Base-by-base conservation (phyloP, 2,113 vertebrate genomes). In the Cheilinus undulatus region DNA sequence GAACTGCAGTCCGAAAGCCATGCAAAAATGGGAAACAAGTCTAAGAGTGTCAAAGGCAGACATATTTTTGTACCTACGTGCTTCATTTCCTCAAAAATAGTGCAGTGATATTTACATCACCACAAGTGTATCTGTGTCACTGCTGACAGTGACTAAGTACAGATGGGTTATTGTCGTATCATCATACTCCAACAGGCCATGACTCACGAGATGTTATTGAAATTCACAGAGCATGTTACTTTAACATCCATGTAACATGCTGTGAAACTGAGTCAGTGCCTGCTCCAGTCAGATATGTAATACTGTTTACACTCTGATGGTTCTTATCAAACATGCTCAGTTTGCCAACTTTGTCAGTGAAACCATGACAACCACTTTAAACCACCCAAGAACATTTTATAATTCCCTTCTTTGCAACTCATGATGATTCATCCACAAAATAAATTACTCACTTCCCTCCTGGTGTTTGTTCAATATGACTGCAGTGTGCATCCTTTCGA, bases 201-300 rank as follows among this genome's bases (percentile, higher is more conserved):
- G 5, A 14, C 38, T 27, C 19, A 52, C 20, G 58, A 49, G 30
- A 45, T 20, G 36, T n/a, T 45, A 45, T 45, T 45, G 42, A n/a
- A n/a, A 10, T 45, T 45, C 9, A 7, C 19, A 54, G 51, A 42
- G n/a, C 38, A 1, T 38, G 36, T 51, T 49, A 11, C 32, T 62
- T 43, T 45, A 74, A 26, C 49, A 56, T 60, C 27, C 42, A 45
- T 34, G 38, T 4, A 14, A 3, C 38, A 40, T 15, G 17, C 13
- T 15, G 68, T 65, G 72, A 58, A 4, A 19, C 52, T 69, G 36
- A 20, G 30, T 86, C 73, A 66, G 24, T 5, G 52, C 7, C 5
- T 3, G 14, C 36, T 5, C 53, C n/a, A 57, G 17, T 59, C 62
- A 56, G n/a, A 51, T 9, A n/a, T 20, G 13, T 65, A 27, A 59